Percentiles rank a stretch among this genome's conserved stretches.
These are phyloP conservation scores for Dendrocopos noguchii DNA, from an alignment of 2,113 vertebrate genomes.

Conservation along the genomic window DNA sequence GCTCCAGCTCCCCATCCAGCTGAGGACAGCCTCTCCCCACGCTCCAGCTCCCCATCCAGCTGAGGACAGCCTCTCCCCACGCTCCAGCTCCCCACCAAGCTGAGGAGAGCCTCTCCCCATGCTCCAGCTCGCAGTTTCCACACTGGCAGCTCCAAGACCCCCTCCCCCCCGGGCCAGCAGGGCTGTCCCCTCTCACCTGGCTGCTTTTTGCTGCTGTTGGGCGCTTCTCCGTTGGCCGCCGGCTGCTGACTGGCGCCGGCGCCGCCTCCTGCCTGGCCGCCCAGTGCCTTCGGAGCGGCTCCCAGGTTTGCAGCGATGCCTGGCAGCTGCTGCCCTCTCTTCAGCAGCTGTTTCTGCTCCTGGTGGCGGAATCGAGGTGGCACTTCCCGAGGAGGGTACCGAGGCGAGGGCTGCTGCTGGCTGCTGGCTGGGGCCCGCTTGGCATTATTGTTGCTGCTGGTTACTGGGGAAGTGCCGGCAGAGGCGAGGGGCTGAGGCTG, in stretches of 20 bases:
- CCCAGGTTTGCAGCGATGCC: conserved; percentile 86
- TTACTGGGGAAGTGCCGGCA: conserved; percentile 81
- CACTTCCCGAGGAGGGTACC: conserved; percentile 88
- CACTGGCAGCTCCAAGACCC: too few relatives aligned
- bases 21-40: neutral
- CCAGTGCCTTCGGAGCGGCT: conserved; percentile 81
- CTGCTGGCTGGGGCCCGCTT: conserved; percentile 88
- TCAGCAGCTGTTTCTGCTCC: conserved; percentile 90
- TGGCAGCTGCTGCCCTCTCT: conserved; percentile 83
- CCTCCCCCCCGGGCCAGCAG: neutral
- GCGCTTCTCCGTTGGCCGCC: conserved; percentile 81
- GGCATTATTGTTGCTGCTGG: conserved; percentile 93
- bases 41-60: too few relatives aligned
- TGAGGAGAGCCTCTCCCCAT: neutral
- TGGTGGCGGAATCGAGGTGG: conserved; percentile 87
- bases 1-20: too few relatives aligned
- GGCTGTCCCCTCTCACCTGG: conserved; percentile 77
- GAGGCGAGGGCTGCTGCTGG: conserved; percentile 79
- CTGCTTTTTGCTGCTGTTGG: conserved; percentile 78
- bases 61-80: fast-evolving
- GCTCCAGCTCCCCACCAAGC: too few relatives aligned
- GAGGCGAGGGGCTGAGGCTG: conserved; percentile 83
- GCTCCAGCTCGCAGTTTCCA: too few relatives aligned
- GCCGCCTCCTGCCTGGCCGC: conserved; percentile 76
- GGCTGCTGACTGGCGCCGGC: conserved; percentile 72